Base-by-base conservation (phyloP, 2,797 vertebrate genomes). In the Antennarius maculatus region DNA sequence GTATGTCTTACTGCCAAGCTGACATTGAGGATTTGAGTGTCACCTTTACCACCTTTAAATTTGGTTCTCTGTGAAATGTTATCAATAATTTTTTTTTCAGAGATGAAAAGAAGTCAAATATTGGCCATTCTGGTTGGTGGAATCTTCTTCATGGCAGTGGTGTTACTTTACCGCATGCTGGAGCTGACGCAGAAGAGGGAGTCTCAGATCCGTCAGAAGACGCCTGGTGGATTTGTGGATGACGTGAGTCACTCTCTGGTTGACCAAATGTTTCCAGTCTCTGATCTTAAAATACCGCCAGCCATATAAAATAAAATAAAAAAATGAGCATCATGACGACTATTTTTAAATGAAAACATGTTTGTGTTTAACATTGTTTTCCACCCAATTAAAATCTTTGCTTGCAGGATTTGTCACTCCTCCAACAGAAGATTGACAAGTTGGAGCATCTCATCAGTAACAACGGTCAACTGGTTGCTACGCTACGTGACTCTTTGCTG, bases 401-500 rank as follows among this genome's bases (percentile, higher is more conserved):
- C 50, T 5, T 68, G 14, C 82, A 97, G 96, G 95, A 97, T 37
- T 92, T 98, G 79, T 94, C 90, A 69, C 91, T 92, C 86, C 88
- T 98, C 66, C 96, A 96, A 91, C 91, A 95, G 78, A 97, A 96
- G 93, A 97, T 98, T 69, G 95, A 96, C 77, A 94, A 94, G 66
- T 88, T 98, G 79, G 97, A 98, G 80, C 92, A 67, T 31, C 92
- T 97, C 28, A 89, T 98, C 42, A 92, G 94, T 7, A 92, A 95
- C 89, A 98, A 98, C 90, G 97, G 97, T 85, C 94, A 91, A 28
- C 94, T 98, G 79, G 96, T 98, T 81, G 94, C 92, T 67, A 93
- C 89, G 47, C 94, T 98, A 81, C 92, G 94, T 1, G 95, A 97
- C 84, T 93, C 95, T 0, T 91, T 98, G 63, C 89, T 96, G 76